A percentile compares a stretch with the other conserved stretches of the same genome.
These are phyloP conservation scores for Catharus ustulatus DNA, from an alignment of 2,797 vertebrate species.

Conservation along the genomic window DNA sequence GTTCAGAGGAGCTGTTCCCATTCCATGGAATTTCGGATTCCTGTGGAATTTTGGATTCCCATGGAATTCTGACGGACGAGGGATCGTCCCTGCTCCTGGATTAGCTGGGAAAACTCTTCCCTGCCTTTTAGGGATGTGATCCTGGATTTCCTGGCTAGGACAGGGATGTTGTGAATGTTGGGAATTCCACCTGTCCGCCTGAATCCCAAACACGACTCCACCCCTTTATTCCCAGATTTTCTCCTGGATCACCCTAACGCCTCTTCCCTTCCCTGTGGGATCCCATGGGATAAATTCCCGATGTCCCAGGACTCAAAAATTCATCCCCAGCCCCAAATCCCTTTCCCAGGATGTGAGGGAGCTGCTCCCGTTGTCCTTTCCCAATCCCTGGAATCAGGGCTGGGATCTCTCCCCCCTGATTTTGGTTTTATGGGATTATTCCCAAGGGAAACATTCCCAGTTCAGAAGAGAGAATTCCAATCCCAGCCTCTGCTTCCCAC, in stretches of 20 bases:
- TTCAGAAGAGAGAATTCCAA: not conserved
- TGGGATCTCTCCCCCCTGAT: not conserved
- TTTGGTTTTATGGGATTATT: not conserved
- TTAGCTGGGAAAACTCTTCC: not conserved
- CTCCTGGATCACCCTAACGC: not conserved
- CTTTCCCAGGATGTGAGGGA: not conserved
- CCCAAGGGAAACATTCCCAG: not conserved
- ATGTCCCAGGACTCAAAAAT: not conserved
- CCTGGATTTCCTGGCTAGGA: not conserved
- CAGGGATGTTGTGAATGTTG: not conserved
- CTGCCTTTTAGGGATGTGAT: rapidly evolving
- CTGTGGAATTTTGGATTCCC: not conserved
- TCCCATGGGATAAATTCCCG: not conserved
- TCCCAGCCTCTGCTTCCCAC: not conserved
- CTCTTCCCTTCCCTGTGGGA: not conserved
- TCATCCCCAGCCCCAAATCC: rapidly evolving
- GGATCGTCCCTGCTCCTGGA: not conserved
- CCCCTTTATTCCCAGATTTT: not conserved
- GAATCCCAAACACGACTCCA: not conserved
- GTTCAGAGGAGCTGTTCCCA: not conserved
- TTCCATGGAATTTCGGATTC: not conserved
- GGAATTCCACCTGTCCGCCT: not conserved
- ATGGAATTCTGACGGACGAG: rapidly evolving
- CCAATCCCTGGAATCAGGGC: not conserved
- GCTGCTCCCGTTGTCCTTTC: not conserved